phyloP scores from a whole-genome alignment of 2,113 vertebrate species.

The Cinclus cinclus region DNA sequence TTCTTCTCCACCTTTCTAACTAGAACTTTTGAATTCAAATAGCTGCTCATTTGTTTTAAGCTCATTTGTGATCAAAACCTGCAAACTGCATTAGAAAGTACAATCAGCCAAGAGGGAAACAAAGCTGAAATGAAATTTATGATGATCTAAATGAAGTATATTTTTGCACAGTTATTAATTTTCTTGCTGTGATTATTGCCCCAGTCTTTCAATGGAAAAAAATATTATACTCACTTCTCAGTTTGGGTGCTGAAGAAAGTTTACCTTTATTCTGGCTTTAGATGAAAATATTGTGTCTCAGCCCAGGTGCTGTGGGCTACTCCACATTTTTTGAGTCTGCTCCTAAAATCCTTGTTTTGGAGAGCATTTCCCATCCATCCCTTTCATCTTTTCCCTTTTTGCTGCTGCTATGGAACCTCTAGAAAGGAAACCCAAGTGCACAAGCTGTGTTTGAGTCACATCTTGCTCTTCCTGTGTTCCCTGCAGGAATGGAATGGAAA shows the following conservation, averaged over 20 bases:
- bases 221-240: neutral
- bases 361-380: neutral
- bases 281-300: neutral
- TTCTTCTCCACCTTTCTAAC: neutral
- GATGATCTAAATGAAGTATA: neutral
- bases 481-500: neutral
- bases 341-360: neutral
- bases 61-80: neutral
- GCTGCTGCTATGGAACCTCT: neutral
- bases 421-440: neutral
- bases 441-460: neutral
- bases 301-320: neutral
- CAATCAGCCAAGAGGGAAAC: slow-evolving; percentile 22
- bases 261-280: neutral
- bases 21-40: neutral
- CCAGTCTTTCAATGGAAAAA: neutral
- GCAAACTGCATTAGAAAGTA: neutral
- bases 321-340: neutral
- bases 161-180: neutral
- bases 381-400: neutral
- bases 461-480: neutral
- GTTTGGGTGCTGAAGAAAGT: neutral
- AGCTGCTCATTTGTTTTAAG: neutral
- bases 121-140: slow-evolving; percentile 14
- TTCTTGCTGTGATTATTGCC: neutral